Percentiles rank a stretch among this genome's conserved stretches.
These are phyloP conservation scores for Drosophila recens DNA, from an alignment of 2,888 invertebrate genomes.

Conservation along the genomic window DNA sequence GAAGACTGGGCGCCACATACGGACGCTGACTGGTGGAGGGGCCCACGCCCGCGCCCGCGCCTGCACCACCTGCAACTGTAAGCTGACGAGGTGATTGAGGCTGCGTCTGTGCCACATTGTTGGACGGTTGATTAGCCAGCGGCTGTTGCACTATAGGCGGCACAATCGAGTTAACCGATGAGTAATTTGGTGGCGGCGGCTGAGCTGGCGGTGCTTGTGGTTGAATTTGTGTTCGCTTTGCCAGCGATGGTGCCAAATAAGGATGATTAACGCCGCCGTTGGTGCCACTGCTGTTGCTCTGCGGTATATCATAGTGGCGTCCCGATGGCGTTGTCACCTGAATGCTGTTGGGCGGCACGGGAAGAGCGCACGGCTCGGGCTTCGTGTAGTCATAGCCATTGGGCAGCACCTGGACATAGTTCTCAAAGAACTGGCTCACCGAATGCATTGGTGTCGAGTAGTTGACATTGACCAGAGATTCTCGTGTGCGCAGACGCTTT, in stretches of 20 bases:
- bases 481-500: constrained; percentile 55
- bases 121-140: constrained; percentile 33
- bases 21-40: constrained; percentile 83
- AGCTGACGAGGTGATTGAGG: constrained; percentile 30
- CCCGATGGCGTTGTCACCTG: constrained; percentile 81
- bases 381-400: constrained; percentile 78
- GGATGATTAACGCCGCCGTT: constrained; percentile 73
- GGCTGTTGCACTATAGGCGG: constrained; percentile 49
- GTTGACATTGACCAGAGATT: constrained; percentile 75
- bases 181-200: constrained; percentile 48
- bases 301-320: constrained; percentile 79
- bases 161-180: constrained; percentile 63
- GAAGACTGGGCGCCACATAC: constrained; percentile 83
- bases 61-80: constrained; percentile 15
- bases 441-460: constrained; percentile 78
- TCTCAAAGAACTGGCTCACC: constrained; percentile 76
- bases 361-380: constrained; percentile 56
- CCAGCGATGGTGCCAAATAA: constrained; percentile 82
- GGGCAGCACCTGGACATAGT: constrained; percentile 70
- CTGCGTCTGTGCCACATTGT: constrained; percentile 37
- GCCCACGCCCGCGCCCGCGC: constrained; percentile 25
- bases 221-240: constrained; percentile 70
- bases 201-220: constrained; percentile 38
- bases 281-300: constrained; percentile 74
- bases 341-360: constrained; percentile 71